Evolutionary conservation across 2,797 vertebrate species (phyloP), one percentile per base, ranked within the genome.

Genomic region (Muscicapa comitata): DNA sequence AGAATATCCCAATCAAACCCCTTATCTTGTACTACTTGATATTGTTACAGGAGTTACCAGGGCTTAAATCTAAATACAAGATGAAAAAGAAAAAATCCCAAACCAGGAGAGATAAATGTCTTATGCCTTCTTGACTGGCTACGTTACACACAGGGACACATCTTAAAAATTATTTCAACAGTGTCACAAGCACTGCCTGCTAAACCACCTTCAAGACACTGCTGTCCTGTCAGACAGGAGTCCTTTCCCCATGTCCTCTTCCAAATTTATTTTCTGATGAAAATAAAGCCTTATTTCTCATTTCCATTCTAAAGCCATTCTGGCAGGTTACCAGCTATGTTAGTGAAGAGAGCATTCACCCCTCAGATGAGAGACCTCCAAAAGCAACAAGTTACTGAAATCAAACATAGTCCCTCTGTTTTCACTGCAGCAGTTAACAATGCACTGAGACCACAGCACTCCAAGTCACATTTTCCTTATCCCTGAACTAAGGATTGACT

Each of bases 211-310:
- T 23, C 57, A 90, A 58, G 31, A 7, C 40, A 42, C 24, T 28
- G 4, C 6, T 55, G 6, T 10, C 13, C 20, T 2, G 8, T 16
- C 23, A 87, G 29, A 26, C 7, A 10, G 20, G 17, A 48, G n/a
- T 31, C n/a, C 38, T 74, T 19, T 7, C 48, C 6, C 21, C 9
- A 18, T 1, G 18, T 1, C 0, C 31, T 50, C 29, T 50, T 33
- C 24, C 31, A 58, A 35, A 63, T 23, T 17, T 29, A 40, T 19
- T 20, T 67, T 18, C 6, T 0, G 1, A 7, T 11, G 10, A 47
- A 66, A 78, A 83, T 16, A 87, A 68, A 94, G 11, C 15, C 66
- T 87, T 59, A 48, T 55, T 70, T 73, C 45, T 68, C 33, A 45
- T 57, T 80, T 75, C 70, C 35, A 10, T 37, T 58, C 45, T 67